phyloP scores from a whole-genome alignment of 2,888 invertebrate genomes.

The Blastobasis adustella region DNA sequence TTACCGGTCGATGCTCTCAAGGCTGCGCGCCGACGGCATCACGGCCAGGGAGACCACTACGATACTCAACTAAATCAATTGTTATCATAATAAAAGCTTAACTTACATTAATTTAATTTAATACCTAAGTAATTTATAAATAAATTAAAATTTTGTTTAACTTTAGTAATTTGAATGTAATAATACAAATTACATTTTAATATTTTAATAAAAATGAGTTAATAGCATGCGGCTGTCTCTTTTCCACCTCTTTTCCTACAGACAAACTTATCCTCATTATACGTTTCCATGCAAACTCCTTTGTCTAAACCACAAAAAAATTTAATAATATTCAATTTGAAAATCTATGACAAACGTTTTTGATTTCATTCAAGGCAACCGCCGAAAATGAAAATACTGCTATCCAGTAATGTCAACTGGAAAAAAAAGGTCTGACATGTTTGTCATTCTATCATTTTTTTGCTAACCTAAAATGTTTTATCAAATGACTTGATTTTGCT shows the following conservation, averaged over 20 bases:
- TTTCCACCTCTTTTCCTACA: too few species aligned
- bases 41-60: constrained; percentile 50
- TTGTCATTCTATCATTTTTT: constrained; percentile 72
- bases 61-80: constrained; percentile 42
- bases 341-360: constrained; percentile 29
- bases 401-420: constrained; percentile 69
- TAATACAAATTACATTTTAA: too few species aligned
- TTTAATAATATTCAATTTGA: not conserved
- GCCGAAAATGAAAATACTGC: constrained; percentile 68
- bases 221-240: too few species aligned
- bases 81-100: not conserved
- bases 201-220: too few species aligned
- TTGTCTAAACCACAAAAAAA: not conserved
- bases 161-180: too few species aligned
- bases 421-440: constrained; percentile 74
- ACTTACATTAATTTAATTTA: not conserved
- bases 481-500: constrained; percentile 71
- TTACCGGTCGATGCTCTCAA: constrained; percentile 92
- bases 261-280: too few species aligned
- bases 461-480: constrained; percentile 75
- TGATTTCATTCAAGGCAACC: constrained; percentile 54
- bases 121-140: too few species aligned
- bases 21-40: constrained; percentile 91
- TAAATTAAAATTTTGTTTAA: too few species aligned
- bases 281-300: not conserved